Evolutionary conservation across 2,113 vertebrate genomes (phyloP).

Genomic region (Chascanopsetta lugubris): DNA sequence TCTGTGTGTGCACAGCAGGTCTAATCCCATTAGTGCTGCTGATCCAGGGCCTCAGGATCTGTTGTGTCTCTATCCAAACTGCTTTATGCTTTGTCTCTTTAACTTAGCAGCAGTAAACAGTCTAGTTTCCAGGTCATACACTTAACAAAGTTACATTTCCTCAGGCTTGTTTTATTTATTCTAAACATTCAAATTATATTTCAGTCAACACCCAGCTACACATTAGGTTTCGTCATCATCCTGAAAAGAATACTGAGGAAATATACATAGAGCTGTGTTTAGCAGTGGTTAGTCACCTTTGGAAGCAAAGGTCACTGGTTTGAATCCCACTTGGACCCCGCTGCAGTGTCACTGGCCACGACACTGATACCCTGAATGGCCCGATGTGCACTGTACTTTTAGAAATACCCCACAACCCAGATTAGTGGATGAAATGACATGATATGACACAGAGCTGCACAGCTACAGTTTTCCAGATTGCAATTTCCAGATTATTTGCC

Average conservation of each 20-base stretch:
- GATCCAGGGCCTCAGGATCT: constrained; percentile 47
- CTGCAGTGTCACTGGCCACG: no score
- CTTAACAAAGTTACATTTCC: constrained; percentile 10
- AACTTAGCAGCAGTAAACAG: constrained; percentile 43
- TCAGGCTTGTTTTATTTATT: constrained; percentile 6
- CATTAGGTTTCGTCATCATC: constrained; percentile 16
- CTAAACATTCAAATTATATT: constrained; percentile 6
- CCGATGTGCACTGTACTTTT: no score
- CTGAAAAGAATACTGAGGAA: no score
- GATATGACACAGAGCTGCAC: no score
- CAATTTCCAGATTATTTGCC: not conserved
- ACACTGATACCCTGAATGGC: no score
- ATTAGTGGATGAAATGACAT: no score
- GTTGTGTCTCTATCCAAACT: constrained; percentile 63
- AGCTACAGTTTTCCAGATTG: not conserved
- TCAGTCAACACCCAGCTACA: not conserved
- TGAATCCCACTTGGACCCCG: no score
- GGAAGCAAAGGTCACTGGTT: no score
- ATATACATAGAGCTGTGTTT: no score
- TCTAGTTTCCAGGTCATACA: constrained; percentile 31
- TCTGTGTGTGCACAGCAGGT: constrained; percentile 35
- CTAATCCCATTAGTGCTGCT: constrained; percentile 65
- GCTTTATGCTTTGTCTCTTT: constrained; percentile 46
- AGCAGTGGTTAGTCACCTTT: no score
- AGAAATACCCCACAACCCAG: no score